Evolutionary conservation across 2,113 vertebrate species (phyloP), one percentile per base, ranked within the genome.

Genomic region (Periophthalmus modestus): DNA sequence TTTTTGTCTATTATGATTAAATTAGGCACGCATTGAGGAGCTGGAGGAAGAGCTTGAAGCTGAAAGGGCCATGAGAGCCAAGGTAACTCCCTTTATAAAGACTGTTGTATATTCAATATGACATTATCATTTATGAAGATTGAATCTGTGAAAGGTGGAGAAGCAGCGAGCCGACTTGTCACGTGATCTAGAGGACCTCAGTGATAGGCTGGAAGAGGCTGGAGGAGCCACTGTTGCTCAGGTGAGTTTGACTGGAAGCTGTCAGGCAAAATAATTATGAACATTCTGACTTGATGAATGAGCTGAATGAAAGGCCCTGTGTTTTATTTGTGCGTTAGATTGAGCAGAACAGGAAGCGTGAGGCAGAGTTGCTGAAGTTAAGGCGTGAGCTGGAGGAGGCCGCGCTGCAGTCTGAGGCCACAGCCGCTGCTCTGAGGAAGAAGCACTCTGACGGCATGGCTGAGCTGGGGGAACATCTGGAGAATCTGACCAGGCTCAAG

Each of bases 121-220:
- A 57, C 16, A 12, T 21, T 24, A 24, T 58, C 3, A 58, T 58
- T 58, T 58, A 13, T 68, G 52, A 14, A 50, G 54, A 0, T 19
- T 73, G 24, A 55, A 3, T 36, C 28, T 62, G 23, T 19, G 62
- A 63, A 14, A 92, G 94, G 88, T 95, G 62, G 91, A 95, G 84
- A 95, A 95, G 77, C 92, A 95, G 77, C 78, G 87, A 69, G 90
- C 78, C 0, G 91, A 95, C 61, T 83, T 94, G 43, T 87, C 91
- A 62, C 63, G 82, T 28, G 93, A 95, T 71, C 89, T 94, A 0
- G 91, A 93, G 77, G 93, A 94, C 54, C 90, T 95, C 76, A 89
- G 88, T 1, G 91, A 94, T 24, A 80, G 90, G 61, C 74, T 91
- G 61, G 92, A 94, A 66, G 93, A 94, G 63, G 88, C 82, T 10